Percentiles rank a stretch among this genome's conserved stretches.
These are phyloP conservation scores for Aporophyla lueneburgensis DNA, from an alignment of 2,888 invertebrate species.

Conservation along the genomic window DNA sequence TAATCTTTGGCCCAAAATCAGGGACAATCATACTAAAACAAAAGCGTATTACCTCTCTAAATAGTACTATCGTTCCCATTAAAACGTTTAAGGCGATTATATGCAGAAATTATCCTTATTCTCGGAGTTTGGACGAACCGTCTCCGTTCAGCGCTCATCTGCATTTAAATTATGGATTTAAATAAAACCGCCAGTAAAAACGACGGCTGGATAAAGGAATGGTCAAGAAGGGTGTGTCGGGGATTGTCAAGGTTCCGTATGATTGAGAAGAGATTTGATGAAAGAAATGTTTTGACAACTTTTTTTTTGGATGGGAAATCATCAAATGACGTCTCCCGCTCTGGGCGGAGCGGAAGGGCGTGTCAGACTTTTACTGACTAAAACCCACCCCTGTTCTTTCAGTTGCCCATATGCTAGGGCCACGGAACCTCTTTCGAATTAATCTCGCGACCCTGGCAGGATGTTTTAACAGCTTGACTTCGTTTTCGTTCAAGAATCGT, in stretches of 20 bases:
- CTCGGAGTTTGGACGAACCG: slow-evolving; percentile 60
- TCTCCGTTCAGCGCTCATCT: slow-evolving; percentile 76
- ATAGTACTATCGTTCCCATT: slow-evolving; percentile 30
- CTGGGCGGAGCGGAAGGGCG: too few species aligned
- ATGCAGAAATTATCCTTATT: slow-evolving; percentile 71
- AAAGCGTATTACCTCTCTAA: background rate
- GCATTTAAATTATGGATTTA: slow-evolving; percentile 87
- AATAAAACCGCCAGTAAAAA: slow-evolving; percentile 80
- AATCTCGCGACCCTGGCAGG: too few species aligned
- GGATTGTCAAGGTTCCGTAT: slow-evolving; percentile 20
- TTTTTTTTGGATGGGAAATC: too few species aligned
- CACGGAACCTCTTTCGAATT: too few species aligned
- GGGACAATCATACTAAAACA: background rate
- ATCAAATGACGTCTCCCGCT: too few species aligned
- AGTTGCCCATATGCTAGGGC: too few species aligned
- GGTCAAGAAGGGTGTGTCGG: slow-evolving; percentile 14
- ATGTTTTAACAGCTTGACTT: too few species aligned
- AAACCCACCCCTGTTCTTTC: too few species aligned
- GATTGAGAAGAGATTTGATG: background rate
- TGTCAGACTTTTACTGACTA: too few species aligned
- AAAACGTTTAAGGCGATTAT: slow-evolving; percentile 61
- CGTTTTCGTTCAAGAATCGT: background rate
- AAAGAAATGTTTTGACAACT: background rate
- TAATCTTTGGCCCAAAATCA: background rate
- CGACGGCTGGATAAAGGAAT: slow-evolving; percentile 65